A percentile compares a stretch with the other conserved stretches of the same genome.
Conservation (phyloP, 2,888 invertebrate species). For the Tetragonisca angustula region DNA sequence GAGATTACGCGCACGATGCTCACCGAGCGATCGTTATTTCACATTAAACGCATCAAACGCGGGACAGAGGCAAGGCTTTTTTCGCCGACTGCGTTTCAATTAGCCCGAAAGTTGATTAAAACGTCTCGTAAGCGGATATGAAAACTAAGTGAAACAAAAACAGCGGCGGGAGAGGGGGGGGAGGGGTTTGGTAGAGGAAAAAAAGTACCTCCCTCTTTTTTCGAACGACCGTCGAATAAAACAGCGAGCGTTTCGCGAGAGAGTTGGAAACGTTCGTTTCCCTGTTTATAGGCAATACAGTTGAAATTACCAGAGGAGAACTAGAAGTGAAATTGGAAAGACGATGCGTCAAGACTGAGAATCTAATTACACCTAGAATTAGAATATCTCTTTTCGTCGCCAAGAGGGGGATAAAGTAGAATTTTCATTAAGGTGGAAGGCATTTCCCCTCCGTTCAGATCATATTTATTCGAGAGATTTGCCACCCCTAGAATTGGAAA, state of each 20-base stretch:
- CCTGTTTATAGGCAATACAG: neutral
- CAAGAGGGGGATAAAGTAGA: neutral
- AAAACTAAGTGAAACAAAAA: neutral
- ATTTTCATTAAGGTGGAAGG: conserved; percentile 40
- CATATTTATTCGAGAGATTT: too few relatives aligned
- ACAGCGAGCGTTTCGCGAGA: neutral
- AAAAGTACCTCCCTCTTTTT: neutral
- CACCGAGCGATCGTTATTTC: conserved; percentile 1
- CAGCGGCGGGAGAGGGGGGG: too few relatives aligned
- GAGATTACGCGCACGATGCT: conserved; percentile 3
- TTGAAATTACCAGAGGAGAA: neutral
- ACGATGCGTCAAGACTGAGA: conserved; percentile 10
- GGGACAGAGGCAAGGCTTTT: neutral
- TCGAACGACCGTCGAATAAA: neutral
- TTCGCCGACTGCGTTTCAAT: conserved; percentile 14
- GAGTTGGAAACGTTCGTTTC: neutral
- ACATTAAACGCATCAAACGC: conserved; percentile 16
- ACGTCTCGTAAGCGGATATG: conserved; percentile 10
- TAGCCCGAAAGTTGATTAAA: conserved; percentile 31
- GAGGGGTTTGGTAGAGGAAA: too few relatives aligned
- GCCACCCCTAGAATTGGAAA: neutral
- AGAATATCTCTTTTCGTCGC: conserved; percentile 14
- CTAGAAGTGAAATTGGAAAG: conserved; percentile 3
- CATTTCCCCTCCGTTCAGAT: neutral
- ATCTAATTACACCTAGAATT: conserved; percentile 42